Conservation (phyloP, 2,113 vertebrate species). For the Neomonachus schauinslandi region DNA sequence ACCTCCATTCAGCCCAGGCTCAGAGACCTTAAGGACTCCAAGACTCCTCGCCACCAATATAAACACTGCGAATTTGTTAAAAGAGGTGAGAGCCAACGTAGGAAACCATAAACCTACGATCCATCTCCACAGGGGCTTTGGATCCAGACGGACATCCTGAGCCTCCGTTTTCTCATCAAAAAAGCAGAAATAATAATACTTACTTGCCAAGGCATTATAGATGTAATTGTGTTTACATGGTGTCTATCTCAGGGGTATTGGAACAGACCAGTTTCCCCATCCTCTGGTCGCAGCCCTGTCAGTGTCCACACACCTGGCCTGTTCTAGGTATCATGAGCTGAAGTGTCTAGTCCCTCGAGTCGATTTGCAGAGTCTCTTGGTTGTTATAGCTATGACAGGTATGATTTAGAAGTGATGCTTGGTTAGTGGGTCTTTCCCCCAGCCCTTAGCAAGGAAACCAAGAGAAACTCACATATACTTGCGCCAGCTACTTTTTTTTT, state of each 20-base stretch:
- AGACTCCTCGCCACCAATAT: neutral
- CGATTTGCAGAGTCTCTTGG: neutral
- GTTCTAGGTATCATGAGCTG: neutral
- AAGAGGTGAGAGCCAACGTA: neutral
- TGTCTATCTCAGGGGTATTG: neutral
- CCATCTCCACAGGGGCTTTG: neutral
- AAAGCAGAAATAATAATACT: neutral
- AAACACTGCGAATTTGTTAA: neutral
- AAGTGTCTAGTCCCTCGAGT: neutral
- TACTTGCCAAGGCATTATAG: neutral
- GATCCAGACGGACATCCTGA: neutral
- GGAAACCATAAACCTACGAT: neutral
- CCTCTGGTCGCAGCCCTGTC: neutral
- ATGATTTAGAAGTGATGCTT: neutral
- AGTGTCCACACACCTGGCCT: neutral
- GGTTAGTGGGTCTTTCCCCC: slow-evolving; percentile 14
- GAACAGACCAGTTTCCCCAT: neutral
- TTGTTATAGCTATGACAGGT: neutral
- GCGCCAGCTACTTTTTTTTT: slow-evolving; percentile 33
- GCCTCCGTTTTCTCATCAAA: neutral
- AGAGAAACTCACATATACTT: slow-evolving; percentile 68
- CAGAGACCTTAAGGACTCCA: neutral
- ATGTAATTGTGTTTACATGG: neutral
- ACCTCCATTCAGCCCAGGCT: neutral
- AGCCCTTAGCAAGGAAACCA: slow-evolving; percentile 7